Conservation (phyloP, 2,888 invertebrate genomes). For the Stenchaetothrips biformis region DNA sequence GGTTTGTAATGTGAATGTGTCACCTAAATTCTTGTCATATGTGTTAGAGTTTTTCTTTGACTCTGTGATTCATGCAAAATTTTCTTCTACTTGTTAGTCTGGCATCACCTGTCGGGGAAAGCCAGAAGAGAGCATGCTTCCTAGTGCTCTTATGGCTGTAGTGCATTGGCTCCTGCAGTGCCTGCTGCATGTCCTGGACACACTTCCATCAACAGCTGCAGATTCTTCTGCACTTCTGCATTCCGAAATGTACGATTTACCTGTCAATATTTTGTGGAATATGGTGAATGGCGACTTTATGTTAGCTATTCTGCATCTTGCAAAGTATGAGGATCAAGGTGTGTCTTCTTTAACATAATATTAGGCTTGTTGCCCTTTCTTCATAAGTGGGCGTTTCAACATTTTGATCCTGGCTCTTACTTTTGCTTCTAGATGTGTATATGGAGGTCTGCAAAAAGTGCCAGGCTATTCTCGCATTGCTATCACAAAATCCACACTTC, state of each 20-base stretch:
- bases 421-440: constrained; percentile 50
- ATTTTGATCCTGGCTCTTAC: constrained; percentile 3
- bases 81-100: constrained; percentile 41
- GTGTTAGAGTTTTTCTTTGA: neutral
- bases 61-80: constrained; percentile 13
- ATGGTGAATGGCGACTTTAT: constrained; percentile 69
- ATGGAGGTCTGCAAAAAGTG: constrained; percentile 69
- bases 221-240: constrained; percentile 32
- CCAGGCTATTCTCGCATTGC: constrained; percentile 61
- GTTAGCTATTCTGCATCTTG: constrained; percentile 75
- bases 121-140: constrained; percentile 81
- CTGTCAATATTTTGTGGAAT: constrained; percentile 61
- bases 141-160: constrained; percentile 74
- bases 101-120: constrained; percentile 69
- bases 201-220: constrained; percentile 48
- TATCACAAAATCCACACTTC: constrained; percentile 47
- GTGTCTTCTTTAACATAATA: constrained; percentile 41
- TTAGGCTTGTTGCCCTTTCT: neutral
- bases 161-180: constrained; percentile 78
- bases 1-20: constrained; percentile 39
- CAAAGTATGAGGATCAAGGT: constrained; percentile 74
- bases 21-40: constrained; percentile 8
- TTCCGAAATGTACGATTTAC: constrained; percentile 61
- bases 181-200: constrained; percentile 46
- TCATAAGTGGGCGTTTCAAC: constrained; percentile 19